These are phyloP conservation scores for Embiotoca jacksoni DNA, from an alignment of 2,113 vertebrate species.

Conservation along the genomic window DNA sequence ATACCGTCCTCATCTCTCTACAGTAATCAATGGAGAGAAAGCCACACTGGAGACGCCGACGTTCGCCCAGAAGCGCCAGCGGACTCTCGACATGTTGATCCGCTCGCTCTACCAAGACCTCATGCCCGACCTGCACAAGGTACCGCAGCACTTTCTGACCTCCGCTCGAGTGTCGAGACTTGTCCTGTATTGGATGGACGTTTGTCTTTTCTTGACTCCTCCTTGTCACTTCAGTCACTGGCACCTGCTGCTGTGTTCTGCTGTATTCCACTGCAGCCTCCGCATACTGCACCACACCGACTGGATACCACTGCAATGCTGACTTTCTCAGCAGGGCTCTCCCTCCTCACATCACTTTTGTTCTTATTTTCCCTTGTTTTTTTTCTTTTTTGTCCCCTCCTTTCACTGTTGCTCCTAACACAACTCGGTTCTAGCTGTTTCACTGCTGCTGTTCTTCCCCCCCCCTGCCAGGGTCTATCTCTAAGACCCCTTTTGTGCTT, in stretches of 20 bases:
- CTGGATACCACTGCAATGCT: conserved; percentile 76
- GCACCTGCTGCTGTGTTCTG: conserved; percentile 42
- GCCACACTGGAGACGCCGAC: conserved; percentile 98
- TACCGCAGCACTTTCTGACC: conserved; percentile 62
- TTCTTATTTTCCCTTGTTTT: conserved; percentile 33
- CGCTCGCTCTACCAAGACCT: conserved; percentile 97
- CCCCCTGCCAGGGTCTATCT: conserved; percentile 51
- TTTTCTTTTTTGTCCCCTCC: neutral
- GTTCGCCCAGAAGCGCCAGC: conserved; percentile 97
- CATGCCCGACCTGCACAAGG: conserved; percentile 96
- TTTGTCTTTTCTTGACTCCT: neutral
- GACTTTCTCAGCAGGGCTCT: conserved; percentile 68
- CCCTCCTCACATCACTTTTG: conserved; percentile 45
- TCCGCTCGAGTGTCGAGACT: neutral
- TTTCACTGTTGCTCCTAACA: conserved; percentile 37
- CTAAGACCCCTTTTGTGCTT: conserved; percentile 61
- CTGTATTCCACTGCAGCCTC: conserved; percentile 71
- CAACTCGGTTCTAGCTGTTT: conserved; percentile 1
- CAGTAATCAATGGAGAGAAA: conserved; percentile 99
- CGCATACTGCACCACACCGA: conserved; percentile 66
- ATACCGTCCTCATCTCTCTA: neutral
- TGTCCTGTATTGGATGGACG: neutral
- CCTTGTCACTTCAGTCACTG: conserved; percentile 15
- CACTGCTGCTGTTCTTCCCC: conserved; percentile 38
- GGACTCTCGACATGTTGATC: conserved; percentile 98